These are phyloP conservation scores for Andrena flavipes DNA, from an alignment of 2,888 invertebrate species.

Conservation along the genomic window DNA sequence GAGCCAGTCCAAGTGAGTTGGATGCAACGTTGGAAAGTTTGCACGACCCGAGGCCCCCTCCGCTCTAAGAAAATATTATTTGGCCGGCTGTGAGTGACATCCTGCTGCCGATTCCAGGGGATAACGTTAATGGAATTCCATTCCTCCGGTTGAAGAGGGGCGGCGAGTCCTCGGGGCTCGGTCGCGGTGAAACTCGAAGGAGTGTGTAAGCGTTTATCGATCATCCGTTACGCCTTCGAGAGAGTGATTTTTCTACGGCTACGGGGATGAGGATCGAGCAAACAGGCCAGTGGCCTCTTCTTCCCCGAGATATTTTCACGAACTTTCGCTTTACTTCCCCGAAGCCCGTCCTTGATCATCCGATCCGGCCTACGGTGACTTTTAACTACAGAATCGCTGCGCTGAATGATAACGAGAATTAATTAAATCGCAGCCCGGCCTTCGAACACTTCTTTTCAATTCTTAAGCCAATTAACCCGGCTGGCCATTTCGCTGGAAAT, in stretches of 20 bases:
- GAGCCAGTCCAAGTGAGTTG: background rate
- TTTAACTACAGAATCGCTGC: constrained; percentile 30
- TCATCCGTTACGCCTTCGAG: constrained; percentile 42
- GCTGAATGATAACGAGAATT: constrained; percentile 45
- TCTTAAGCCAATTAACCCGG: constrained; percentile 9
- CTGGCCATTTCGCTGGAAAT: background rate
- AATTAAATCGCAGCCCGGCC: constrained; percentile 41
- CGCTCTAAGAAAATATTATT: constrained; percentile 62
- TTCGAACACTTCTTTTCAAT: constrained; percentile 28
- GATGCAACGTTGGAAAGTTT: constrained; percentile 24
- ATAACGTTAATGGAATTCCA: constrained; percentile 67
- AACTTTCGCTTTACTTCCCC: constrained; percentile 12
- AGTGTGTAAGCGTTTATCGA: constrained; percentile 57
- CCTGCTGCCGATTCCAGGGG: constrained; percentile 48
- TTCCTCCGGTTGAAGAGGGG: constrained; percentile 29
- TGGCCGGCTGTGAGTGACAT: constrained; percentile 61
- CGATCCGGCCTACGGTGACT: constrained; percentile 7
- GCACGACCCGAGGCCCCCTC: background rate
- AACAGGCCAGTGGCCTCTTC: background rate
- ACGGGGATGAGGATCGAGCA: constrained; percentile 8
- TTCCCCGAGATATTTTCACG: constrained; percentile 11
- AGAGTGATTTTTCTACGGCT: constrained; percentile 50
- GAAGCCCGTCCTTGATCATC: constrained; percentile 17
- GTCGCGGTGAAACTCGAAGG: constrained; percentile 20
- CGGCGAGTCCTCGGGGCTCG: constrained; percentile 13